A percentile compares a stretch with the other conserved stretches of the same genome.
These are phyloP conservation scores for Hypercompe scribonia DNA, from an alignment of 2,888 invertebrate genomes.

Conservation along the genomic window DNA sequence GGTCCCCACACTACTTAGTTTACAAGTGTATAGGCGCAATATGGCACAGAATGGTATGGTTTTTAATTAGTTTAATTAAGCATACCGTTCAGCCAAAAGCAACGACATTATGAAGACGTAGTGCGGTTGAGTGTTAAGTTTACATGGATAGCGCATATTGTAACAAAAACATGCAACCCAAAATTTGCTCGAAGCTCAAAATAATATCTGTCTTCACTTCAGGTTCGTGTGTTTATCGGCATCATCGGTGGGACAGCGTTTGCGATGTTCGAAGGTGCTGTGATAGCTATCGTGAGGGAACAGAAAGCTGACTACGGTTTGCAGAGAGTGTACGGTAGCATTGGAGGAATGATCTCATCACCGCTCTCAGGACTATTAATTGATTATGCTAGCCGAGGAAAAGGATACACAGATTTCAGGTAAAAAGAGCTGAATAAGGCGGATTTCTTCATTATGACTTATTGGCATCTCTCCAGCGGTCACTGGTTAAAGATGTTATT, in stretches of 20 bases:
- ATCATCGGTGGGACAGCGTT: conserved; percentile 91
- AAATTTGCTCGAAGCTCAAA: background rate
- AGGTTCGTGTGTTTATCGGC: conserved; percentile 87
- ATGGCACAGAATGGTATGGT: no score
- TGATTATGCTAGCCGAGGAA: conserved; percentile 90
- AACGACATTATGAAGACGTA: no score
- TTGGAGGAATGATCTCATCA: conserved; percentile 93
- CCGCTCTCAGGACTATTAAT: conserved; percentile 91
- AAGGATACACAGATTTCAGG: conserved; percentile 91
- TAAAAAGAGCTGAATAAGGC: conserved; percentile 52
- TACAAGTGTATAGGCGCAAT: no score
- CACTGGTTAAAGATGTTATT: no score
- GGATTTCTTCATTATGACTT: background rate
- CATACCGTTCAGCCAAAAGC: no score
- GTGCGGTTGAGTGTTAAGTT: background rate
- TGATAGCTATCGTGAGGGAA: conserved; percentile 91
- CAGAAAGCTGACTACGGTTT: conserved; percentile 92
- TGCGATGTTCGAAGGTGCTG: conserved; percentile 93
- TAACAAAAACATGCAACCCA: background rate
- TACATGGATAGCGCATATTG: background rate
- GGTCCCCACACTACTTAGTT: no score
- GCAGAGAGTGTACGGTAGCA: conserved; percentile 91
- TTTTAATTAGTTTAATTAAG: no score
- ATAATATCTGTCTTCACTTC: conserved; percentile 17
- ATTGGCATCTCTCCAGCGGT: no score